Evolutionary conservation across 2,888 invertebrate species (phyloP).

Genomic region (Drosophila nigritarsus): DNA sequence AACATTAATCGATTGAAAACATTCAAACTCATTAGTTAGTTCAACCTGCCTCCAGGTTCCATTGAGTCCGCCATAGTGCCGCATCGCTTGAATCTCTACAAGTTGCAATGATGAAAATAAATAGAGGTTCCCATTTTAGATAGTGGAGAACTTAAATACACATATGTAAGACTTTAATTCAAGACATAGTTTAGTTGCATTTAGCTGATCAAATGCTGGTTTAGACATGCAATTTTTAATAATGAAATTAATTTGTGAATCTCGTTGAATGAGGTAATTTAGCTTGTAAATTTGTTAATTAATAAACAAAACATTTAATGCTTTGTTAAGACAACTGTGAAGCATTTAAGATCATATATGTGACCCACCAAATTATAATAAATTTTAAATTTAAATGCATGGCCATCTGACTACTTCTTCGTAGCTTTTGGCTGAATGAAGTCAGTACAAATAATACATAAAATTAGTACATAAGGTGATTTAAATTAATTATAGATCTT

Average conservation of each 20-base stretch:
- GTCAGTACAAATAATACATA: not conserved
- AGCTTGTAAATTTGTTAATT: not conserved
- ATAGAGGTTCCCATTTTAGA: constrained; percentile 61
- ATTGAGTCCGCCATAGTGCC: constrained; percentile 82
- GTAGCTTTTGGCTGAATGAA: not conserved
- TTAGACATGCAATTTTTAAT: constrained; percentile 16
- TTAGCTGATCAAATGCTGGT: not conserved
- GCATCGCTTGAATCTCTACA: constrained; percentile 85
- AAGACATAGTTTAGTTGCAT: constrained; percentile 5
- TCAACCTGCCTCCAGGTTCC: constrained; percentile 85
- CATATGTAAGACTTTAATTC: not conserved
- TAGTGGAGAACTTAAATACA: constrained; percentile 33
- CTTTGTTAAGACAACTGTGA: too few species aligned
- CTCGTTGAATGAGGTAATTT: not conserved
- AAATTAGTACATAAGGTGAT: not conserved
- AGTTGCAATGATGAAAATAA: constrained; percentile 59
- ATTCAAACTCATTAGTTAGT: constrained; percentile 55
- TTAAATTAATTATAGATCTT: not conserved
- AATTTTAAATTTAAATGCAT: not conserved
- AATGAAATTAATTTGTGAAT: not conserved
- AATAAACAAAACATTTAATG: too few species aligned
- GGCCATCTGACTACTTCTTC: not conserved
- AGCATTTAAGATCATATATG: not conserved
- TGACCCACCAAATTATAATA: not conserved
- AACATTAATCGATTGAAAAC: constrained; percentile 53